Base-by-base conservation (phyloP, 2,888 invertebrate genomes). In the Amiota communis region DNA sequence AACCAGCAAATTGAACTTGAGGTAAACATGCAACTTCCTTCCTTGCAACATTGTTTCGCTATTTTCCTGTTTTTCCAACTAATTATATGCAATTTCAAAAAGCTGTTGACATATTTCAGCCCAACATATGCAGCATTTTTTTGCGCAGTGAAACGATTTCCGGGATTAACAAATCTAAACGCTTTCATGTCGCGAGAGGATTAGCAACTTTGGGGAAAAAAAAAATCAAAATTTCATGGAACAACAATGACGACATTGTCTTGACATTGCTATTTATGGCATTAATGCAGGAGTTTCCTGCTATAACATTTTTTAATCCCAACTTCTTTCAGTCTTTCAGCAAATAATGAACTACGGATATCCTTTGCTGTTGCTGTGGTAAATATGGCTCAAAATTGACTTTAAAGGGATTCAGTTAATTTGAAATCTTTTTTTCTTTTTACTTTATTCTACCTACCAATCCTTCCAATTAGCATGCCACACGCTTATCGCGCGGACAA, bases 11-110 rank as follows among this genome's bases (percentile, higher is more conserved):
- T 80, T 83, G 82, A 82, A 83, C 84, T 83, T 85, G 82, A 76
- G 78, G 77, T 61, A 74, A 79, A 83, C 83, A 83, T 83, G 83
- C 85, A 85, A 83, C 77, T 84, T 85, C 82, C 85, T 85, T 85
- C 76, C 78, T 17, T 59, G 59, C 20, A 59, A 59, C 15, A 59
- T 15, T 20, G 17, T 59, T 59, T 59, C 20, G 59, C 15, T 20
- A n/a, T 59, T 59, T 59, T 15, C 59, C 15, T 10, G 17, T 15
- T 20, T 20, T 17, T 20, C 11, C 11, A 9, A 53, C 67, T 68
- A 68, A 68, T 68, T 68, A 68, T 17, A 68, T 68, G 67, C 67
- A 68, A 53, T 68, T 68, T 68, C 13, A 13, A 68, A 13, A 68
- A 53, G 67, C 67, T 49, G 67, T 68, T 53, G 67, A 68, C 47